Conservation (phyloP, 2,113 vertebrate genomes). For the Dermatemys mawii region DNA sequence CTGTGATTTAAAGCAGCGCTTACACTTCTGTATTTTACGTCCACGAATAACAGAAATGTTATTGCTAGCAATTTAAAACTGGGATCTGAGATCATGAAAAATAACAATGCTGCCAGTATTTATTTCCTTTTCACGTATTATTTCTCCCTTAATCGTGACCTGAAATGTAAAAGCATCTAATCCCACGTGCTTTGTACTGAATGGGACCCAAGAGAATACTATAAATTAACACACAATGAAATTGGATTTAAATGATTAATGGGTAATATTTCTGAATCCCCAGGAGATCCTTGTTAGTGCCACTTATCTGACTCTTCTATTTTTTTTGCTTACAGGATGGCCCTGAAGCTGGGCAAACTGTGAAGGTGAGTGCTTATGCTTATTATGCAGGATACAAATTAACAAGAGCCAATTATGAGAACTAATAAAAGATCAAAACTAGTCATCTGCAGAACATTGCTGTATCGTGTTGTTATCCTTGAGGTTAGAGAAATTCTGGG, state of each 20-base stretch:
- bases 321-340: conserved; percentile 83
- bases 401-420: conserved; percentile 69
- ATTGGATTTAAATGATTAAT: conserved; percentile 82
- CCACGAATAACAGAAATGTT: conserved; percentile 44
- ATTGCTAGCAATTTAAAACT: conserved; percentile 59
- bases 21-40: conserved; percentile 38
- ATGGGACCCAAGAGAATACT: conserved; percentile 30
- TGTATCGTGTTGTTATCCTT: conserved; percentile 56
- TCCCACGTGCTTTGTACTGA: conserved; percentile 11
- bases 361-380: conserved; percentile 91
- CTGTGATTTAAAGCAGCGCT: conserved; percentile 60
- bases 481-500: conserved; percentile 60
- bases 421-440: conserved; percentile 72
- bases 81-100: conserved; percentile 52
- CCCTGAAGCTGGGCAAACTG: conserved; percentile 93
- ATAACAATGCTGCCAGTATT: conserved; percentile 10
- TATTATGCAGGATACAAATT: conserved; percentile 73
- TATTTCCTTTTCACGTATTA: conserved; percentile 19
- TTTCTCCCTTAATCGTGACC: conserved; percentile 30
- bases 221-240: conserved; percentile 72
- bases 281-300: conserved; percentile 42
- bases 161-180: conserved; percentile 37
- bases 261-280: conserved; percentile 75
- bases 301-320: conserved; percentile 65
- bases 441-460: conserved; percentile 53